phyloP scores from a whole-genome alignment of 1,140 invertebrate species.

The Bacillus rossius region DNA sequence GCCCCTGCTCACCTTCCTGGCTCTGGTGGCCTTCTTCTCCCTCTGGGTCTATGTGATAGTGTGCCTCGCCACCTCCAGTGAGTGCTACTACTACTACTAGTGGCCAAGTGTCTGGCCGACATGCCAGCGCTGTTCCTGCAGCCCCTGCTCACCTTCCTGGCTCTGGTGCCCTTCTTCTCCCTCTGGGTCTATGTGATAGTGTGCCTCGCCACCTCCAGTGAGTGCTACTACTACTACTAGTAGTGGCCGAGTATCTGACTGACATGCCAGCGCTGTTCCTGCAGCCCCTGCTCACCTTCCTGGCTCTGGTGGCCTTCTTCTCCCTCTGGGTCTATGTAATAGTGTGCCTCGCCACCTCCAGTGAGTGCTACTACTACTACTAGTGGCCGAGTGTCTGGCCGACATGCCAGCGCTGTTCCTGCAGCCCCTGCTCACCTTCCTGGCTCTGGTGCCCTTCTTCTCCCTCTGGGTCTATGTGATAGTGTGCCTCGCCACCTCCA shows the following conservation, averaged over 20 bases:
- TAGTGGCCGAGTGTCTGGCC: no score
- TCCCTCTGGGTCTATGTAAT: conserved; percentile 81
- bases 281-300: conserved; percentile 82
- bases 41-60: conserved; percentile 81
- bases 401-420: conserved; percentile 80
- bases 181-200: conserved; percentile 81
- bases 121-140: conserved; percentile 84
- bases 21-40: conserved; percentile 69
- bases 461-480: conserved; percentile 81
- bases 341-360: conserved; percentile 59
- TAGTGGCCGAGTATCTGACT: no score
- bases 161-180: conserved; percentile 69
- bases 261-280: conserved; percentile 80
- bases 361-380: no score
- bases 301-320: conserved; percentile 71
- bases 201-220: conserved; percentile 63
- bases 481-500: conserved; percentile 59
- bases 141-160: conserved; percentile 78
- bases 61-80: conserved; percentile 63
- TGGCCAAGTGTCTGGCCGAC: no score
- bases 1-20: conserved; percentile 78
- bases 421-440: conserved; percentile 82
- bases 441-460: conserved; percentile 71
- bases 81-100: no score
- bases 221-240: no score